These are phyloP conservation scores for Lumbricus terrestris DNA, from an alignment of 2,888 invertebrate species.

Conservation along the genomic window DNA sequence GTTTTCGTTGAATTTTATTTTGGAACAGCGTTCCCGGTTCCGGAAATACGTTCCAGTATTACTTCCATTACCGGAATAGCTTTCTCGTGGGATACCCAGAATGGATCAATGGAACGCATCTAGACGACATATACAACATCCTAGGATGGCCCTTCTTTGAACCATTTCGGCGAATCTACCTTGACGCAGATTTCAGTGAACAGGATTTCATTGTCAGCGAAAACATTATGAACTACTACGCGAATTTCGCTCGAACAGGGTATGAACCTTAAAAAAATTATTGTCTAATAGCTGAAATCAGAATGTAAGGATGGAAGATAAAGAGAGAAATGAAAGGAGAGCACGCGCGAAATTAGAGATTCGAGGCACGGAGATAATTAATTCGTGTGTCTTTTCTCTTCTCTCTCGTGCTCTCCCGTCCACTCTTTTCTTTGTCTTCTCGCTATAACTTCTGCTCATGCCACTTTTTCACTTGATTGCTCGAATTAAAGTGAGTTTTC, in stretches of 20 bases:
- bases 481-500: too few relatives aligned
- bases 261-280: not conserved
- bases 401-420: too few relatives aligned
- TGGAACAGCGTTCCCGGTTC: conserved; percentile 16
- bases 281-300: too few relatives aligned
- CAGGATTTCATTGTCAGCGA: conserved; percentile 27
- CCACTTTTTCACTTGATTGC: too few relatives aligned
- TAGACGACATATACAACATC: conserved; percentile 36
- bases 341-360: too few relatives aligned
- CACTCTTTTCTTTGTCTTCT: too few relatives aligned
- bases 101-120: conserved; percentile 36
- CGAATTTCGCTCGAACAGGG: conserved; percentile 38
- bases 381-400: too few relatives aligned
- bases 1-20: too few relatives aligned
- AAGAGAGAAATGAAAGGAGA: too few relatives aligned
- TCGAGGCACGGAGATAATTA: too few relatives aligned
- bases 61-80: conserved; percentile 27
- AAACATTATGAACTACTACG: conserved; percentile 30
- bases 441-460: too few relatives aligned
- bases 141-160: conserved; percentile 15
- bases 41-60: conserved; percentile 30
- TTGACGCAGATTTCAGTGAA: conserved; percentile 25
- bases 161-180: conserved; percentile 20
- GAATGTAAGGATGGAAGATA: too few relatives aligned
- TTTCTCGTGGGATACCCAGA: conserved; percentile 31